Conservation (phyloP, 2,797 vertebrate genomes). For the Phataginus tricuspis region DNA sequence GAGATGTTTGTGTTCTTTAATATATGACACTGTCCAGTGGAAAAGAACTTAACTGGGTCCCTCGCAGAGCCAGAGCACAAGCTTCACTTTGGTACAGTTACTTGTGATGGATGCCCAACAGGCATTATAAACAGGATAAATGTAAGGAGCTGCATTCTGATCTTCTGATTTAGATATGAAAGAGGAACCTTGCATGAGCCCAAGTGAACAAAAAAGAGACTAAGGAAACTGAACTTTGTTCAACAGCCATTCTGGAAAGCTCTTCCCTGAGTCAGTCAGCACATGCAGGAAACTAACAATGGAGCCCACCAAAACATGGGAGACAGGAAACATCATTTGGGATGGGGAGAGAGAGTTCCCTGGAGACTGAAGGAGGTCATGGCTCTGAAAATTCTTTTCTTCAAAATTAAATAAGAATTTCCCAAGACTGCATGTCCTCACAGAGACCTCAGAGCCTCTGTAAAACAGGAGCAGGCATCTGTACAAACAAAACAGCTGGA, state of each 20-base stretch:
- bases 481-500: background rate
- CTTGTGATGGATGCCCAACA: background rate
- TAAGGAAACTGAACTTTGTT: background rate
- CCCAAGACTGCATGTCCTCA: background rate
- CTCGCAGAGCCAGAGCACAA: background rate
- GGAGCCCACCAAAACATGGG: background rate
- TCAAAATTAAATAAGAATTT: background rate
- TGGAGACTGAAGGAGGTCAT: background rate
- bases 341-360: background rate
- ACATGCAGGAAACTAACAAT: background rate
- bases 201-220: background rate
- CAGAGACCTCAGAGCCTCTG: background rate
- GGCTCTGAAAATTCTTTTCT: constrained; percentile 37
- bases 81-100: accelerated
- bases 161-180: background rate
- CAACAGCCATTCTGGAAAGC: background rate
- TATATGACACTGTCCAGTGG: no score
- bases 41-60: background rate
- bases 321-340: background rate
- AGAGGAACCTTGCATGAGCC: background rate
- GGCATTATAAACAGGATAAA: background rate
- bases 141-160: background rate
- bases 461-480: background rate
- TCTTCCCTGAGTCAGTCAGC: background rate
- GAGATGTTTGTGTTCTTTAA: background rate